A percentile compares a stretch with the other conserved stretches of the same genome.
phyloP scores from a whole-genome alignment of 92 coral and sea anemone species.

The Parazoanthus darwini region DNA sequence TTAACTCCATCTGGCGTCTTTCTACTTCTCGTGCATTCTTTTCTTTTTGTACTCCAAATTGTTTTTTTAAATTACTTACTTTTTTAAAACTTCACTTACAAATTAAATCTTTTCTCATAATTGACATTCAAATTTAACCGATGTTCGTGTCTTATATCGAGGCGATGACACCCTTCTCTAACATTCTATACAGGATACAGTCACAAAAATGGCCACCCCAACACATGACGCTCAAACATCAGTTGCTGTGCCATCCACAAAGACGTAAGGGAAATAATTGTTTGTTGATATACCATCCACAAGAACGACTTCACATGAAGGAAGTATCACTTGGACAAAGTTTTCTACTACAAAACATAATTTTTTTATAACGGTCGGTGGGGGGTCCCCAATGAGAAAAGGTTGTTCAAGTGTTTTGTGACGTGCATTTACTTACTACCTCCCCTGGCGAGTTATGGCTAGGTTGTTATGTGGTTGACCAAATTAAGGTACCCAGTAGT shows the following conservation, averaged over 20 bases:
- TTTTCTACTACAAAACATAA: no score
- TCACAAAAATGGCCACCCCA: conserved; percentile 36
- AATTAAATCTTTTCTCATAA: background rate
- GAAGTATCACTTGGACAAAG: no score
- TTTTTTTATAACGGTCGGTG: background rate
- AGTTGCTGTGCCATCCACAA: conserved; percentile 47
- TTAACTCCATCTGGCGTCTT: background rate
- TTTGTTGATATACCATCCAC: background rate
- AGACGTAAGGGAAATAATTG: conserved; percentile 45
- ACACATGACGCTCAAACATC: conserved; percentile 44
- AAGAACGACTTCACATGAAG: no score
- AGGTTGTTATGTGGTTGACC: background rate
- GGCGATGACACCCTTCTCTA: background rate
- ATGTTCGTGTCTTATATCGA: background rate
- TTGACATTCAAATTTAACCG: background rate
- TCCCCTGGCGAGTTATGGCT: background rate
- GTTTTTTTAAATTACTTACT: background rate
- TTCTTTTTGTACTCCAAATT: background rate
- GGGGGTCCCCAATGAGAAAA: no score
- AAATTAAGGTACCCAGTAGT: background rate
- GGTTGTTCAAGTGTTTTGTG: background rate
- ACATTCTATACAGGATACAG: conserved; percentile 4
- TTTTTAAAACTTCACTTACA: no score
- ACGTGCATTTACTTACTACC: no score
- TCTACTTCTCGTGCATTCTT: background rate